Evolutionary conservation across 1,140 invertebrate genomes (phyloP).

Genomic region (Olivierus martensii): DNA sequence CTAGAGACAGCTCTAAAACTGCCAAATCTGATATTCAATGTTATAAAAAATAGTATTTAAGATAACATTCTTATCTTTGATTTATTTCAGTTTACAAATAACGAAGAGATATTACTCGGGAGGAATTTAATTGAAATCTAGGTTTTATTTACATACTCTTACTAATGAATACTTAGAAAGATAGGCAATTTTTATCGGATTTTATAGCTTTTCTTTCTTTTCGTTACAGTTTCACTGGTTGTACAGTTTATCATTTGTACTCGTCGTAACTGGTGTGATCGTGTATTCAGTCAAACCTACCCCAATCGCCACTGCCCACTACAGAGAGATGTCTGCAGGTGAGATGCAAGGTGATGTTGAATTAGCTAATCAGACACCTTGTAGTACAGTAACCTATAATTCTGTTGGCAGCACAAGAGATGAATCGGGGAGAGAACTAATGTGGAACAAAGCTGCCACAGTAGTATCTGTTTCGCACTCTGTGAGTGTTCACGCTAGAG

Average conservation of each 20-base stretch:
- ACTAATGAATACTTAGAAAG: no score
- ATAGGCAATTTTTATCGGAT: no score
- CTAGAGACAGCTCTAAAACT: no score
- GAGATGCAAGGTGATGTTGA: slow-evolving; percentile 3
- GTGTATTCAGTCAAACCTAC: slow-evolving; percentile 51
- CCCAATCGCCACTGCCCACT: slow-evolving; percentile 30
- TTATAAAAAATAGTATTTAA: no score
- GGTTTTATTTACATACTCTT: no score
- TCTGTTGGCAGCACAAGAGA: background rate
- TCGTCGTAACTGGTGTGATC: slow-evolving; percentile 59
- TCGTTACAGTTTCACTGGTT: slow-evolving; percentile 53
- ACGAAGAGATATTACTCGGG: no score
- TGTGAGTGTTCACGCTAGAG: background rate
- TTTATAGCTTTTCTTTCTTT: background rate
- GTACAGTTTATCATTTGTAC: slow-evolving; percentile 59
- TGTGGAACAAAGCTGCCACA: background rate
- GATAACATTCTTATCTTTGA: no score
- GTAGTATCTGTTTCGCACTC: background rate
- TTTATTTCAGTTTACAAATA: no score
- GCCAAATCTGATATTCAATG: no score
- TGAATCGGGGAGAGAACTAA: background rate
- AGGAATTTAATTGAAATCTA: no score
- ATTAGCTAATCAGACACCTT: slow-evolving; percentile 4
- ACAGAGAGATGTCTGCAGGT: slow-evolving; percentile 1
- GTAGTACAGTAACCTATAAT: background rate